These are phyloP conservation scores for Drosophila sechellia DNA, from an alignment of 1,140 invertebrate species.

Conservation along the genomic window DNA sequence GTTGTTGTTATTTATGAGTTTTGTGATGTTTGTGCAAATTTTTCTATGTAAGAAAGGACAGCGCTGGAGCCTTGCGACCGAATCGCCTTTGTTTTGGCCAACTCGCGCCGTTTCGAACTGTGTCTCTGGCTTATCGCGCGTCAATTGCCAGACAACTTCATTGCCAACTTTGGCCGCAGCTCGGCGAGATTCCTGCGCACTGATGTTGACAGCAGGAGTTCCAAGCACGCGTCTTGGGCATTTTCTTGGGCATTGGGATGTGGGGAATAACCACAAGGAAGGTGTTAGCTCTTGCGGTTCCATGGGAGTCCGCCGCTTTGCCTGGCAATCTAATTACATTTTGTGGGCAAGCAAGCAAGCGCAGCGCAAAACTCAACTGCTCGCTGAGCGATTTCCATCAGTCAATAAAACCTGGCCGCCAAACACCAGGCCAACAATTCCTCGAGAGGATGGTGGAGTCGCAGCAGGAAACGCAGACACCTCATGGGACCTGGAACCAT, in stretches of 20 bases:
- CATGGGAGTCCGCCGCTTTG: constrained; percentile 13
- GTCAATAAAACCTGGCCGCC: constrained; percentile 65
- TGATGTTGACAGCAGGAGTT: constrained; percentile 82
- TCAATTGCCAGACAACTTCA: constrained; percentile 82
- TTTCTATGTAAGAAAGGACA: constrained; percentile 70
- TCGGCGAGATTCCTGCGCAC: constrained; percentile 64
- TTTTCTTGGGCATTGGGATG: constrained; percentile 26
- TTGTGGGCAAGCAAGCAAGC: constrained; percentile 58
- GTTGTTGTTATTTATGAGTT: constrained; percentile 79
- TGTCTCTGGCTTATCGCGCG: constrained; percentile 61
- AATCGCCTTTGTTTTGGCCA: constrained; percentile 44
- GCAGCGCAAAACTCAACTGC: constrained; percentile 47
- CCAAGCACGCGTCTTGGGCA: constrained; percentile 63
- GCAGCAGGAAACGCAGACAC: constrained; percentile 56
- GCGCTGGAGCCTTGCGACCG: constrained; percentile 6
- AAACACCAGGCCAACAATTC: background rate
- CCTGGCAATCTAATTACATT: constrained; percentile 75
- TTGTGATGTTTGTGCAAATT: constrained; percentile 82
- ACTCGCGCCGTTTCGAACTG: constrained; percentile 51
- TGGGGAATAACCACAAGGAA: constrained; percentile 31
- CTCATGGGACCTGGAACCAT: constrained; percentile 23
- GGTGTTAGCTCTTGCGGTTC: constrained; percentile 35
- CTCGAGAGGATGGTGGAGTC: constrained; percentile 21
- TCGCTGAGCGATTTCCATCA: constrained; percentile 80
- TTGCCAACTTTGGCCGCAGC: constrained; percentile 48